A percentile compares a stretch with the other conserved stretches of the same genome.
phyloP scores from a whole-genome alignment of 2,888 invertebrate species.

The Trypoxylon attenuatum region DNA sequence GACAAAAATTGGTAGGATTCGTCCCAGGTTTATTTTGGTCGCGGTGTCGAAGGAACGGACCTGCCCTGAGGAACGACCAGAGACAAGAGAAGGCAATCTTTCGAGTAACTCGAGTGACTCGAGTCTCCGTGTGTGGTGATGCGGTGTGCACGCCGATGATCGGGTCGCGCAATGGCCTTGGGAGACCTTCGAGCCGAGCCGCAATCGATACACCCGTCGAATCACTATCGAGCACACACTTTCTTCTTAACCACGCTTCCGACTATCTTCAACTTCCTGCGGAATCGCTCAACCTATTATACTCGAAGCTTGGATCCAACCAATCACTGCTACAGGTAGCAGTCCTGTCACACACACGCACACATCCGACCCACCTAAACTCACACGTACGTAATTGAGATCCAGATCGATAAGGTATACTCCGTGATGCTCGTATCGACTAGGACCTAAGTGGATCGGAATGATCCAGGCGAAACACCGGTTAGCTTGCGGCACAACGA shows the following conservation, averaged over 20 bases:
- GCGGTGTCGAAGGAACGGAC: slow-evolving; percentile 14
- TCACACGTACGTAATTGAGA: no score
- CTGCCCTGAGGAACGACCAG: slow-evolving; percentile 16
- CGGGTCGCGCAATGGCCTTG: no score
- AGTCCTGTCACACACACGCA: no score
- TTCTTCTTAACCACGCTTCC: not conserved
- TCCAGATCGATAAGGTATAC: not conserved
- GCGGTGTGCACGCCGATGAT: slow-evolving; percentile 6
- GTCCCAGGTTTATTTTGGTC: slow-evolving; percentile 42
- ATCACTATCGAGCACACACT: slow-evolving; percentile 4
- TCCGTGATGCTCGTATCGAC: no score
- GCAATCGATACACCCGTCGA: slow-evolving; percentile 33
- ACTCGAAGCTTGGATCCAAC: no score
- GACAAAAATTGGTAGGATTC: slow-evolving; percentile 41
- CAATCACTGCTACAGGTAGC: no score
- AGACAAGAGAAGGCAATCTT: slow-evolving; percentile 30
- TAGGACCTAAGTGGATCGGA: no score
- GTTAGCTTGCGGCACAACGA: no score
- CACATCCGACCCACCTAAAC: no score
- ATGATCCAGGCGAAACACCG: no score
- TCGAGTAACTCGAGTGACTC: no score
- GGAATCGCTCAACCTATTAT: no score
- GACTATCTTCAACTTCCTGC: not conserved
- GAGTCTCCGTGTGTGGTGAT: not conserved
- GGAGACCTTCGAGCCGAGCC: slow-evolving; percentile 29